A percentile compares a stretch with the other conserved stretches of the same genome.
These are phyloP conservation scores for Calliopsis andreniformis DNA, from an alignment of 1,140 invertebrate genomes.

Conservation along the genomic window DNA sequence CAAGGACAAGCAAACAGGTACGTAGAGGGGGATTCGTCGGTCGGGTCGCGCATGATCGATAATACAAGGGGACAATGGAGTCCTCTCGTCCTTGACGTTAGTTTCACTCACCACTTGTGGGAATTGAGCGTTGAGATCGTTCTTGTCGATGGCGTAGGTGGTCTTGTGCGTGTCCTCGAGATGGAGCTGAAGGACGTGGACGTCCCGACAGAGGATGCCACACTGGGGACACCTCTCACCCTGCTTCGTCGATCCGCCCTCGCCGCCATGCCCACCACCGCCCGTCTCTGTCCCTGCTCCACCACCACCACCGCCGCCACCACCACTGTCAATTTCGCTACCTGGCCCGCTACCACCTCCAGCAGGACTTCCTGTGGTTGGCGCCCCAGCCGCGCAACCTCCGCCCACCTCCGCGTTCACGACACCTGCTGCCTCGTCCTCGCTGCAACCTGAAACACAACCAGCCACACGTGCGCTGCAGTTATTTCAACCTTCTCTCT, in stretches of 20 bases:
- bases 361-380: conserved; percentile 65
- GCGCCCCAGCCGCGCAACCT: conserved; percentile 75
- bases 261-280: conserved; percentile 58
- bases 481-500: conserved; percentile 41
- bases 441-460: conserved; percentile 78
- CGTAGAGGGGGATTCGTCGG: background rate
- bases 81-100: conserved; percentile 59
- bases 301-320: conserved; percentile 54
- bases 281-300: conserved; percentile 41
- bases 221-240: conserved; percentile 78
- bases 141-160: conserved; percentile 75
- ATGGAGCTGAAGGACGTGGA: conserved; percentile 77
- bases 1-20: too few relatives aligned
- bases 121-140: conserved; percentile 79
- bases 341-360: conserved; percentile 63
- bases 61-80: conserved; percentile 46
- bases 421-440: conserved; percentile 78
- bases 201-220: conserved; percentile 77
- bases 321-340: conserved; percentile 38
- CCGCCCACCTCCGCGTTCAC: conserved; percentile 77
- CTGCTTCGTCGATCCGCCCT: conserved; percentile 65
- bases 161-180: conserved; percentile 79
- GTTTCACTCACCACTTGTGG: conserved; percentile 80
- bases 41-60: conserved; percentile 40
- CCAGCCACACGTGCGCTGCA: conserved; percentile 50